Percentiles rank a stretch among this genome's conserved stretches.
Conservation (phyloP, 2,113 vertebrate species). For the Chrysochloris asiatica region DNA sequence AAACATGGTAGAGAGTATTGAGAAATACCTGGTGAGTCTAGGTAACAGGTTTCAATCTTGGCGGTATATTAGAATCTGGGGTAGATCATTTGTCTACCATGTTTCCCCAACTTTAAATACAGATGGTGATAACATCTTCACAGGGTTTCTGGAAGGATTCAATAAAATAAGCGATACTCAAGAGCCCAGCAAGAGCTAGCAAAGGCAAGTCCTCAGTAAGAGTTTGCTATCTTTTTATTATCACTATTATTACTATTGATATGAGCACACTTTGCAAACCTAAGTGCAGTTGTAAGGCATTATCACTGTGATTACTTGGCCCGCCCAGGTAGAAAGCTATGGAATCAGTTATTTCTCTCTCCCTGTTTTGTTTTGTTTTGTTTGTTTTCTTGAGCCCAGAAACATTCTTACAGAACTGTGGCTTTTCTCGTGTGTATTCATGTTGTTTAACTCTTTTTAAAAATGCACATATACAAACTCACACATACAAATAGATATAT, state of each 20-base stretch:
- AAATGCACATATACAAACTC: background rate
- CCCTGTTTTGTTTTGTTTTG: background rate
- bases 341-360: background rate
- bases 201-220: background rate
- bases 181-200: background rate
- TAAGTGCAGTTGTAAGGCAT: background rate
- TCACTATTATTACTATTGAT: background rate
- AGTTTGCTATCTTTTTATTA: background rate
- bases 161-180: conserved; percentile 2
- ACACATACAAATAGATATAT: background rate
- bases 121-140: background rate
- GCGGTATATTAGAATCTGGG: background rate
- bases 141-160: background rate
- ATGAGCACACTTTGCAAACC: conserved; percentile 4
- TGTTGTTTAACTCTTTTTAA: conserved; percentile 27
- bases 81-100: background rate
- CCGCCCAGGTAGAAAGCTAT: background rate
- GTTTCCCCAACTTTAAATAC: background rate
- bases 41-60: background rate
- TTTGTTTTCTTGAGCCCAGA: too few species aligned
- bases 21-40: background rate
- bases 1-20: background rate
- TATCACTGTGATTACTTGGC: background rate
- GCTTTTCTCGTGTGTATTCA: background rate
- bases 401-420: background rate